Conservation (phyloP, 2,113 vertebrate genomes). For the Hippocampus comes region DNA sequence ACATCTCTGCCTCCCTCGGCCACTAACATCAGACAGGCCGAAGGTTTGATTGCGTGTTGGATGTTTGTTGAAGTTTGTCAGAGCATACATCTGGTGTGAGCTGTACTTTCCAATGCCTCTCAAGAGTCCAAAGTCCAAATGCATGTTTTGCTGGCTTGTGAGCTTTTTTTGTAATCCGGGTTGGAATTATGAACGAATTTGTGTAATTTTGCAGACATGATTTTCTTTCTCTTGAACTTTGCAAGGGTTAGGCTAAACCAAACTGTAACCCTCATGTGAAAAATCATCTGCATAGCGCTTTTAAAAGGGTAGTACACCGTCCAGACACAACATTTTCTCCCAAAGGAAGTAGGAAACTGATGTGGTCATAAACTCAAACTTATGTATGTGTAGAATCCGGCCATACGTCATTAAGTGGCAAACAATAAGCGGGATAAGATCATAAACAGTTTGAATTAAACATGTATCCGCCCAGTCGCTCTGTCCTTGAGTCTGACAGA, state of each 20-base stretch:
- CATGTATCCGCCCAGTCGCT: slow-evolving; percentile 9
- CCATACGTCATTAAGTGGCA: slow-evolving; percentile 2
- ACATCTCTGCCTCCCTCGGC: slow-evolving; percentile 38
- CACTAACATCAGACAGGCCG: slow-evolving; percentile 28
- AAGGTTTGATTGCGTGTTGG: slow-evolving; percentile 38
- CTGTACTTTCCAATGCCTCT: slow-evolving; percentile 36
- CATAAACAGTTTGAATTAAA: slow-evolving; percentile 7
- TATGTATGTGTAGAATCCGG: slow-evolving; percentile 2
- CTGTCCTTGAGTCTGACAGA: slow-evolving; percentile 31
- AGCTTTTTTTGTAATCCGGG: slow-evolving; percentile 8
- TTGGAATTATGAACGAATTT: not conserved
- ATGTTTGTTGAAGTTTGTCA: slow-evolving; percentile 33
- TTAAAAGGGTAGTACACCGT: not conserved
- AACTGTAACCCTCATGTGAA: not conserved
- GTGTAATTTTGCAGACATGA: slow-evolving; percentile 7
- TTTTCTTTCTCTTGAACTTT: not conserved
- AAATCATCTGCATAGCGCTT: not conserved
- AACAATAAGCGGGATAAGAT: slow-evolving; percentile 26
- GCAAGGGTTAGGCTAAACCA: no score
- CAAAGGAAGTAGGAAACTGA: not conserved
- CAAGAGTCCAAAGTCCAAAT: slow-evolving; percentile 15
- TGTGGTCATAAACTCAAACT: not conserved
- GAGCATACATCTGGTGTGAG: slow-evolving; percentile 38
- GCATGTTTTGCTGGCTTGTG: slow-evolving; percentile 12
- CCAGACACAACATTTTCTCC: not conserved